Evolutionary conservation across 2,113 vertebrate genomes (phyloP), one percentile per base, ranked within the genome.

Genomic region (Cyprinodon tularosa): DNA sequence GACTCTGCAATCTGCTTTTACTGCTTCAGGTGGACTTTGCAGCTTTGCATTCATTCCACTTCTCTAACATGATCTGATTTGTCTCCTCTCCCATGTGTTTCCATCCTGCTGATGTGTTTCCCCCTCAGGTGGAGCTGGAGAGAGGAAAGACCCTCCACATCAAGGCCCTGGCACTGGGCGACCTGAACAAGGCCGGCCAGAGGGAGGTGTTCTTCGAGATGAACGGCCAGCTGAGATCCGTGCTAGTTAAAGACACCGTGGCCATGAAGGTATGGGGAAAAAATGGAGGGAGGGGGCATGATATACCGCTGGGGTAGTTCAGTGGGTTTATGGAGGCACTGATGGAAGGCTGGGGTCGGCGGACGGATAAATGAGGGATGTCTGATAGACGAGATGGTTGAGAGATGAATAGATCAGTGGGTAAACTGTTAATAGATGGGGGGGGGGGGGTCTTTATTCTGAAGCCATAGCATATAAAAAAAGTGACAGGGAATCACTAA

Each of bases 181-280:
- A 97, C 88, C 93, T 98, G 81, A 97, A 96, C 93, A 94, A 95
- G 78, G 94, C 95, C 0, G 96, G 97, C 42, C 96, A 97, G 93
- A 94, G 97, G 71, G 96, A 98, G 88, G 97, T 98, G 57, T 98
- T 98, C 93, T 98, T 98, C 17, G 97, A 98, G 84, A 95, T 98
- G 66, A 97, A 97, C 0, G 97, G 97, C 29, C 96, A 97, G 87
- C 94, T 98, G 77, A 93, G 97, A 62, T 97, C 96, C 36, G 95
- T 98, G 76, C 94, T 98, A 67, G 96, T 98, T 72, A 96, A 96
- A 85, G 97, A 98, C 86, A 96, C 95, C 0, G 92, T 96, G 12
- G 97, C 97, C 82, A 96, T 97, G 94, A 98, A 97, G 96, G 96
- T 97, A 90, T 10, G 11, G 12, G 3, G n/a, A n/a, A 4, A 37